phyloP scores from a whole-genome alignment of 2,113 vertebrate species.

The Halcyon senegalensis region DNA sequence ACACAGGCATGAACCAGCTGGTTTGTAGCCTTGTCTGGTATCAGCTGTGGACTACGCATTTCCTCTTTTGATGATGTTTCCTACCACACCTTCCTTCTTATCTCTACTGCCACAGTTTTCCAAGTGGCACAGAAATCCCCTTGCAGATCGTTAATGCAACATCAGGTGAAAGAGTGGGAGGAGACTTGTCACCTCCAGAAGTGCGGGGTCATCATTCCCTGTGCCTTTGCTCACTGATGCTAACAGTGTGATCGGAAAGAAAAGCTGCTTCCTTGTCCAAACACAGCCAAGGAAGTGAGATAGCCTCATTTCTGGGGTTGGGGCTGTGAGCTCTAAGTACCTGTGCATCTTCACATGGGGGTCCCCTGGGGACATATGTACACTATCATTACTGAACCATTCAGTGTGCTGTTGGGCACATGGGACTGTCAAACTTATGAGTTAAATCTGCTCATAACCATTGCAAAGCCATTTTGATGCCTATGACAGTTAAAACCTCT shows the following conservation, averaged over 20 bases:
- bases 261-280: slow-evolving; percentile 1
- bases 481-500: slow-evolving; percentile 69
- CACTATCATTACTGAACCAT: slow-evolving; percentile 60
- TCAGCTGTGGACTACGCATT: background rate
- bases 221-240: background rate
- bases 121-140: background rate
- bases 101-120: background rate
- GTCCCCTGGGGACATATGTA: slow-evolving; percentile 11
- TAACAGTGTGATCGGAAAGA: background rate
- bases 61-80: background rate
- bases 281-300: background rate
- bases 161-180: background rate
- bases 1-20: background rate
- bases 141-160: background rate
- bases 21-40: background rate
- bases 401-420: slow-evolving; percentile 23
- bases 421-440: slow-evolving; percentile 52
- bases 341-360: background rate
- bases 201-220: accelerated
- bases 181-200: background rate
- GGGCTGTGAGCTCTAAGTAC: background rate
- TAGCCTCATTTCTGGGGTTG: background rate
- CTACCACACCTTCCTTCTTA: background rate
- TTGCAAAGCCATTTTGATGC: slow-evolving; percentile 69
- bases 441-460: slow-evolving; percentile 64